Evolutionary conservation across 2,113 vertebrate species (phyloP).

Genomic region (Micromys minutus): DNA sequence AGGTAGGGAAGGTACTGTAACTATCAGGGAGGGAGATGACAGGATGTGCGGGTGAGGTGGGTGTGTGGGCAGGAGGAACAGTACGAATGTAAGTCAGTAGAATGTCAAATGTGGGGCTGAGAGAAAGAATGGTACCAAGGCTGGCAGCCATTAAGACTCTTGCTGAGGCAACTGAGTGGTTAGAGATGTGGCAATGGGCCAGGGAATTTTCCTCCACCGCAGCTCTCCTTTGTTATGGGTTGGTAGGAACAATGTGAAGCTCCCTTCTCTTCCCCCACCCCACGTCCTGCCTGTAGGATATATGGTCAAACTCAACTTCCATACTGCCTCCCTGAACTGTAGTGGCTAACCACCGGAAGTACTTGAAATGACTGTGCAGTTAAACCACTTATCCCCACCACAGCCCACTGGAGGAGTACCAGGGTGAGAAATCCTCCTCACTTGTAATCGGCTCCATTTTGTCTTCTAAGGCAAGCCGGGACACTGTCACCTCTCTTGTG

Average conservation of each 20-base stretch:
- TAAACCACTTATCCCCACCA: slow-evolving; percentile 43
- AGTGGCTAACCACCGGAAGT: slow-evolving; percentile 78
- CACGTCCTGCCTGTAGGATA: not conserved
- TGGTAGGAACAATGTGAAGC: slow-evolving; percentile 44
- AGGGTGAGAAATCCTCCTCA: slow-evolving; percentile 29
- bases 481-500: slow-evolving; percentile 2
- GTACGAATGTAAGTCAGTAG: not conserved
- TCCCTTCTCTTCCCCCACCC: too few species aligned
- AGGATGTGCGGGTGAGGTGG: not conserved
- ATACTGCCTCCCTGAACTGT: slow-evolving; percentile 45
- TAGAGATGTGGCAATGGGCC: slow-evolving; percentile 10
- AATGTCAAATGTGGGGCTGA: not conserved
- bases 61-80: not conserved
- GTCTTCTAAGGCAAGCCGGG: slow-evolving; percentile 9
- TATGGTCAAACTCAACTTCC: slow-evolving; percentile 46
- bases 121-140: not conserved
- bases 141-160: not conserved
- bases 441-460: slow-evolving; percentile 13
- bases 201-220: slow-evolving; percentile 44
- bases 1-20: not conserved
- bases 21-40: not conserved
- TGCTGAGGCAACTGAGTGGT: not conserved
- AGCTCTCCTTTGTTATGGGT: slow-evolving; percentile 28
- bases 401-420: not conserved
- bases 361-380: slow-evolving; percentile 69